These are phyloP conservation scores for Euleptes europaea DNA, from an alignment of 2,113 vertebrate genomes.

Conservation along the genomic window DNA sequence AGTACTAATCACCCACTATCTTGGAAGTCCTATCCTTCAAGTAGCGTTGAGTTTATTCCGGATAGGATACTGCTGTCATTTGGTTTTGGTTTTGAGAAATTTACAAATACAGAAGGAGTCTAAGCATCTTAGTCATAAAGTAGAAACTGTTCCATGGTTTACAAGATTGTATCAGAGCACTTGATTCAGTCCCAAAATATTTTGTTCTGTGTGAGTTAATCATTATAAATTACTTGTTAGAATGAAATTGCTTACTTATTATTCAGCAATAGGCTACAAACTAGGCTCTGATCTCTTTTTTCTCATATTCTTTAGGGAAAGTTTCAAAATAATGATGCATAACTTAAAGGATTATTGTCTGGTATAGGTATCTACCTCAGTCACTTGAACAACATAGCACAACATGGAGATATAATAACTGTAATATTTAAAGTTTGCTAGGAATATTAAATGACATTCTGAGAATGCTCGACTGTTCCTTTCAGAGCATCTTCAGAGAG, in stretches of 20 bases:
- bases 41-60: neutral
- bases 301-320: neutral
- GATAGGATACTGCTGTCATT: neutral
- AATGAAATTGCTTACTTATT: neutral
- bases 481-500: neutral
- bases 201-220: neutral
- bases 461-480: neutral
- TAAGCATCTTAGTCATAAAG: neutral
- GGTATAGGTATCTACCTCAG: neutral
- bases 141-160: neutral
- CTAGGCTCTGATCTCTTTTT: neutral
- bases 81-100: neutral
- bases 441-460: neutral
- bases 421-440: neutral
- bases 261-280: neutral
- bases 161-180: neutral
- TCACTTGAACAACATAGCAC: neutral
- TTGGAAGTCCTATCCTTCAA: neutral
- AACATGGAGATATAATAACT: neutral
- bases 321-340: no score
- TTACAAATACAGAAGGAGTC: neutral
- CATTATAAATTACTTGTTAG: neutral
- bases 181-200: neutral
- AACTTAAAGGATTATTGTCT: neutral
- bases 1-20: neutral